These are phyloP conservation scores for Eptesicus fuscus DNA, from an alignment of 2,113 vertebrate genomes.

Conservation along the genomic window DNA sequence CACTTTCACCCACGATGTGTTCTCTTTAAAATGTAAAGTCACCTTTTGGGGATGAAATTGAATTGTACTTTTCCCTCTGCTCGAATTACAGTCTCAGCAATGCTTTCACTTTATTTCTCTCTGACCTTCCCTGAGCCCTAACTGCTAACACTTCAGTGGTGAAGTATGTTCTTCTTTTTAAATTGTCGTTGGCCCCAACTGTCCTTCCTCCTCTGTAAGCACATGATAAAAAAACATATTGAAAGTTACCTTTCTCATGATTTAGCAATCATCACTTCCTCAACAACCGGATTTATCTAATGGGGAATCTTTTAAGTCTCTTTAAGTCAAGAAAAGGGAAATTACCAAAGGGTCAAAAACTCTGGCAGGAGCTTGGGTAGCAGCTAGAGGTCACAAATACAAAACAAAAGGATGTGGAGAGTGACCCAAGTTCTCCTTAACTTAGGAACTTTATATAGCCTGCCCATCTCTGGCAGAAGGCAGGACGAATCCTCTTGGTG, in stretches of 20 bases:
- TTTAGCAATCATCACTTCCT: neutral
- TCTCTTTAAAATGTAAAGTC: neutral
- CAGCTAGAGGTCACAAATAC: neutral
- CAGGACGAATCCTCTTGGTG: neutral
- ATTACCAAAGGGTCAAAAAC: neutral
- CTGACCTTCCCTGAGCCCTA: neutral
- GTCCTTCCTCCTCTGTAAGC: neutral
- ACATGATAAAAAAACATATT: neutral
- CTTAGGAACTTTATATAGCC: neutral
- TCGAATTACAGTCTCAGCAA: neutral
- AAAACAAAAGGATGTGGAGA: neutral
- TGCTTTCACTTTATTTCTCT: slow-evolving; percentile 17
- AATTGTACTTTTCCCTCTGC: neutral
- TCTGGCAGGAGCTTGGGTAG: neutral
- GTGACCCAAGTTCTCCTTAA: neutral
- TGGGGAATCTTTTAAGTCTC: neutral
- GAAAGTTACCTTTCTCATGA: neutral
- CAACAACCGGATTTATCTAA: neutral
- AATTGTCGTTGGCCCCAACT: neutral
- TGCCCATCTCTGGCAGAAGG: neutral
- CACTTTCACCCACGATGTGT: neutral
- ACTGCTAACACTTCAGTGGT: neutral
- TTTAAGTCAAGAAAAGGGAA: slow-evolving; percentile 17
- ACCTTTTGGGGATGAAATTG: slow-evolving; percentile 6
- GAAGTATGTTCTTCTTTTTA: neutral